A percentile compares a stretch with the other conserved stretches of the same genome.
Evolutionary conservation across 2,888 invertebrate species (phyloP).

Genomic region (Operophtera brumata): DNA sequence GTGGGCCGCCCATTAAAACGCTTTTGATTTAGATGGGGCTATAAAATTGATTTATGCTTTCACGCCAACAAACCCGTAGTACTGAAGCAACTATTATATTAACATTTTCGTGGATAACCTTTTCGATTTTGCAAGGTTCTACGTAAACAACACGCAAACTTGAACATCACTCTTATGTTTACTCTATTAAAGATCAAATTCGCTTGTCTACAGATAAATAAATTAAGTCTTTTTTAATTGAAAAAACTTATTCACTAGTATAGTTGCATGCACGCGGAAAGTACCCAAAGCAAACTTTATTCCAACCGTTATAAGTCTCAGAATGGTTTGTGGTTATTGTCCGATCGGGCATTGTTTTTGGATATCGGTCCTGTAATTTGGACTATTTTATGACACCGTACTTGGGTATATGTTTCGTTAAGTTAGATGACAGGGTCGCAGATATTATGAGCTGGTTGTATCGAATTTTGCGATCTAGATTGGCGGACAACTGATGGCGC

Average conservation of each 20-base stretch:
- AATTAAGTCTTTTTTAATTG: slow-evolving; percentile 73
- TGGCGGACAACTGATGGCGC: slow-evolving; percentile 32
- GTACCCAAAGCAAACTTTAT: slow-evolving; percentile 51
- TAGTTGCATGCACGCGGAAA: slow-evolving; percentile 64
- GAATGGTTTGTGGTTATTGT: slow-evolving; percentile 37
- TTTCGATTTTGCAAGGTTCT: slow-evolving; percentile 63
- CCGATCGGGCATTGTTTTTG: slow-evolving; percentile 71
- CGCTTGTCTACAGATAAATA: slow-evolving; percentile 29
- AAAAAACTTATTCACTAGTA: slow-evolving; percentile 74
- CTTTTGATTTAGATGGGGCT: slow-evolving; percentile 82
- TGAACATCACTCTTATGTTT: slow-evolving; percentile 36
- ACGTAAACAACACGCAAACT: slow-evolving; percentile 38
- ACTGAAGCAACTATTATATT: slow-evolving; percentile 81
- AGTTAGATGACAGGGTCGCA: slow-evolving; percentile 54
- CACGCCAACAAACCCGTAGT: slow-evolving; percentile 80
- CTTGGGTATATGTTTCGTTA: slow-evolving; percentile 60
- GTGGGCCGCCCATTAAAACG: slow-evolving; percentile 82
- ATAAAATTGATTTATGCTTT: slow-evolving; percentile 82
- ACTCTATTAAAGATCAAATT: slow-evolving; percentile 30
- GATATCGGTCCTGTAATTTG: slow-evolving; percentile 73
- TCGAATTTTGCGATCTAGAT: slow-evolving; percentile 36
- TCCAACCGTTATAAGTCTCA: slow-evolving; percentile 34
- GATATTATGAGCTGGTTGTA: slow-evolving; percentile 47
- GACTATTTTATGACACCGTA: slow-evolving; percentile 71
- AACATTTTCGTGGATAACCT: slow-evolving; percentile 81